Percentiles rank a stretch among this genome's conserved stretches.
Conservation (phyloP, 2,888 invertebrate species). For the Molanna angustata region DNA sequence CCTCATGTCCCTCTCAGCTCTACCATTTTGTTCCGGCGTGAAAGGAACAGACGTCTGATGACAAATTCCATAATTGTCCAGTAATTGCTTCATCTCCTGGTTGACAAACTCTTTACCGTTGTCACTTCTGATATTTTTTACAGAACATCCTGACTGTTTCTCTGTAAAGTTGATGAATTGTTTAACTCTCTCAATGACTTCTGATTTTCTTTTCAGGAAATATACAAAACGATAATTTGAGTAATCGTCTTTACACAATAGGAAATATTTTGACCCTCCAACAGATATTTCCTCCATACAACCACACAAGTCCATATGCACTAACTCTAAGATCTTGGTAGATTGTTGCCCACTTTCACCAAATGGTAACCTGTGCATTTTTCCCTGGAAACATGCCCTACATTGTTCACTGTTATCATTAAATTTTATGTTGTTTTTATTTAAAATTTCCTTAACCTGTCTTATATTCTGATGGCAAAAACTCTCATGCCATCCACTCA, state of each 20-base stretch:
- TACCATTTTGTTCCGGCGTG: slow-evolving; percentile 1
- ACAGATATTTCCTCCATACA: not conserved
- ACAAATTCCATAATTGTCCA: not conserved
- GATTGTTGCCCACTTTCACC: not conserved
- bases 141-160: not conserved
- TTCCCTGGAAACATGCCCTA: not conserved
- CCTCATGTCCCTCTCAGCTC: not conserved
- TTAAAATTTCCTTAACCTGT: not conserved
- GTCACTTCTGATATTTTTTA: not conserved
- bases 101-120: not conserved
- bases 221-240: not conserved
- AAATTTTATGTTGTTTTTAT: not conserved
- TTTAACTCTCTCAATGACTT: not conserved
- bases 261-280: not conserved
- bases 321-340: not conserved
- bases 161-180: not conserved
- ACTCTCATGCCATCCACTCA: not conserved
- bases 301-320: slow-evolving; percentile 1
- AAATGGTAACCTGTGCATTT: not conserved
- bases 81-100: not conserved
- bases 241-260: not conserved
- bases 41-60: not conserved
- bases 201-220: not conserved
- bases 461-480: not conserved
- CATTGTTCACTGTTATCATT: too few relatives aligned